A percentile compares a stretch with the other conserved stretches of the same genome.
Evolutionary conservation across 2,113 vertebrate species (phyloP).

Genomic region (Pavo muticus): DNA sequence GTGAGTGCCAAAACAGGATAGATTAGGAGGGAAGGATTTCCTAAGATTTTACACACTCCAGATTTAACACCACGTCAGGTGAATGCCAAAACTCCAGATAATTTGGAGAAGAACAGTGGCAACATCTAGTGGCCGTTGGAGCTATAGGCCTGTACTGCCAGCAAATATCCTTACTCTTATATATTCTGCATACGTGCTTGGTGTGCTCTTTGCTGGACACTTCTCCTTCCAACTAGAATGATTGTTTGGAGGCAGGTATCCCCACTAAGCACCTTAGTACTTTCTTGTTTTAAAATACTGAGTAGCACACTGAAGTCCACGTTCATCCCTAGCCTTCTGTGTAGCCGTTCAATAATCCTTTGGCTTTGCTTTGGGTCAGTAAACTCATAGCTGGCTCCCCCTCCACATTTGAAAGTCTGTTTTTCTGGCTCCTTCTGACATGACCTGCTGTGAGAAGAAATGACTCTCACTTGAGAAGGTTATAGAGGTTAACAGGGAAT

Average conservation of each 20-base stretch:
- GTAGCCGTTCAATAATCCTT: not conserved
- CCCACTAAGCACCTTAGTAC: not conserved
- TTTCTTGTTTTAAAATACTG: not conserved
- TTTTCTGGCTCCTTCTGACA: constrained; percentile 27
- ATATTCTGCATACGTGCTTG: accelerated
- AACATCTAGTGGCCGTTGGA: constrained; percentile 51
- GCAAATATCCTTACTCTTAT: not conserved
- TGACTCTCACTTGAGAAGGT: constrained; percentile 53
- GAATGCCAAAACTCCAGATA: not conserved
- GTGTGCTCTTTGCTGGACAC: not conserved
- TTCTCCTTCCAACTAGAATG: not conserved
- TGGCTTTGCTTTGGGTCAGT: not conserved
- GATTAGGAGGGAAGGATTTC: constrained; percentile 60
- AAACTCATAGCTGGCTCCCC: not conserved
- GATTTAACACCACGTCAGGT: not conserved
- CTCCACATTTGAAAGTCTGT: not conserved
- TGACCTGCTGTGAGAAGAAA: constrained; percentile 20
- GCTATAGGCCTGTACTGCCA: not conserved
- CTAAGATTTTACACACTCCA: constrained; percentile 40
- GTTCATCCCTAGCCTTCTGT: not conserved
- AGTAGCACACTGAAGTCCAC: not conserved
- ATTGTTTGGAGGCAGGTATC: not conserved
- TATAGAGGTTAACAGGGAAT: constrained; percentile 58
- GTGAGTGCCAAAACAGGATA: not conserved
- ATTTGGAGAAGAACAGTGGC: constrained; percentile 26